phyloP scores from a whole-genome alignment of 2,113 vertebrate genomes.

The Chaetorhynchus papuensis region DNA sequence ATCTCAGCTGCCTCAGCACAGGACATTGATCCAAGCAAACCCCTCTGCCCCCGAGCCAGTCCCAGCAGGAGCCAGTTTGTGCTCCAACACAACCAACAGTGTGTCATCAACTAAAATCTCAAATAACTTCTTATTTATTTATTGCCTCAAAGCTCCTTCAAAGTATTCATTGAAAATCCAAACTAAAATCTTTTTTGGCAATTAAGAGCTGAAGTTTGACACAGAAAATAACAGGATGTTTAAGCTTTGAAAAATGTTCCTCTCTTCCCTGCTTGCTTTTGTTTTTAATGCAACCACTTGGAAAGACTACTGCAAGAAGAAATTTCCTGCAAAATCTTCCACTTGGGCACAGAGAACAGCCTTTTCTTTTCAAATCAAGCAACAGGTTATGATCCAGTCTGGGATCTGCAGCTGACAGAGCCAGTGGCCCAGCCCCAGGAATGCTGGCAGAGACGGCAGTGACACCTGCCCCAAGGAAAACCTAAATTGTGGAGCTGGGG shows the following conservation, averaged over 20 bases:
- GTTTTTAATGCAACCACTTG: neutral
- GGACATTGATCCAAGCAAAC: neutral
- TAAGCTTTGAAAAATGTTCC: neutral
- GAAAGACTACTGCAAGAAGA: neutral
- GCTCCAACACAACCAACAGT: neutral
- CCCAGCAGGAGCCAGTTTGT: neutral
- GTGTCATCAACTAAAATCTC: neutral
- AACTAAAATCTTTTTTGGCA: neutral
- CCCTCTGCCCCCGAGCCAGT: neutral
- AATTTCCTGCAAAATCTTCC: neutral
- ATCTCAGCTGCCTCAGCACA: neutral
- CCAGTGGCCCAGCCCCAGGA: neutral
- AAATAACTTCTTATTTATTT: neutral
- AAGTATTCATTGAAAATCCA: neutral
- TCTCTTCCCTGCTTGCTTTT: neutral
- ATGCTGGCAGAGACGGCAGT: neutral
- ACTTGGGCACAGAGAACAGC: neutral
- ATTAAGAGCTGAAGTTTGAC: neutral
- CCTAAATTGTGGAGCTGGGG: neutral
- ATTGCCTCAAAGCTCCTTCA: neutral
- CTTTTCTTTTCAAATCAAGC: neutral
- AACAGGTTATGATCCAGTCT: neutral
- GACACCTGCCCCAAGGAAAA: neutral
- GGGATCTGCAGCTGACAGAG: neutral
- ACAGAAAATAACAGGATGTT: neutral